Evolutionary conservation across 2,797 vertebrate species (phyloP), one percentile per base, ranked within the genome.

Genomic region (Alfaro cultratus): DNA sequence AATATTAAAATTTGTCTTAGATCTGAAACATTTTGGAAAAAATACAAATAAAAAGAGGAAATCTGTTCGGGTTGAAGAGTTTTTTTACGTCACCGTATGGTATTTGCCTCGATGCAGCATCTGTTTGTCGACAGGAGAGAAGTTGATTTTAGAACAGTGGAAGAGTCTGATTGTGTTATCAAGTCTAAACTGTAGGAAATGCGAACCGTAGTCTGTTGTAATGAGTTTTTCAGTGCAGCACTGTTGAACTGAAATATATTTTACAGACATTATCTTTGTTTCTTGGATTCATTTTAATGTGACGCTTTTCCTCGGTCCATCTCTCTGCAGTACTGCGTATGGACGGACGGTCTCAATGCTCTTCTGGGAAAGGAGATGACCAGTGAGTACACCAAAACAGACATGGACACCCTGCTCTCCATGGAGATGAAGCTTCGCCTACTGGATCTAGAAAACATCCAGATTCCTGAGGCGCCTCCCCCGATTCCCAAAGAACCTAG

Each of bases 361-460:
- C 97, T 99, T 82, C 97, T 99, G 78, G 98, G 98, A 49, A 99
- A 99, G 85, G 99, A 99, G 94, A 99, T 99, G 99, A 96, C 97
- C 95, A 99, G 98, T 31, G 98, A 99, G 12, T 97, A 97, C 90
- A 99, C 98, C 0, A 96, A 97, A 91, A 97, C 97, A 0, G 99
- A 99, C 95, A 94, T 99, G 91, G 99, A 99, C 94, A 99, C 98
- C 0, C 96, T 99, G 91, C 98, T 99, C 88, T 98, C 97, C 94
- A 99, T 99, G 99, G 99, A 99, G 94, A 99, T 99, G 95, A 99
- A 99, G 94, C 97, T 99, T 57, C 98, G 98, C 86, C 98, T 99
- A 87, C 96, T 99, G 62, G 99, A 99, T 95, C 93, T 99, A 94
- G 99, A 99, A 90, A 99, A 99, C 94, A 99, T 99, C 94, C 98